These are phyloP conservation scores for Hirtodrosophila trivittata DNA, from an alignment of 2,888 invertebrate species.

Conservation along the genomic window DNA sequence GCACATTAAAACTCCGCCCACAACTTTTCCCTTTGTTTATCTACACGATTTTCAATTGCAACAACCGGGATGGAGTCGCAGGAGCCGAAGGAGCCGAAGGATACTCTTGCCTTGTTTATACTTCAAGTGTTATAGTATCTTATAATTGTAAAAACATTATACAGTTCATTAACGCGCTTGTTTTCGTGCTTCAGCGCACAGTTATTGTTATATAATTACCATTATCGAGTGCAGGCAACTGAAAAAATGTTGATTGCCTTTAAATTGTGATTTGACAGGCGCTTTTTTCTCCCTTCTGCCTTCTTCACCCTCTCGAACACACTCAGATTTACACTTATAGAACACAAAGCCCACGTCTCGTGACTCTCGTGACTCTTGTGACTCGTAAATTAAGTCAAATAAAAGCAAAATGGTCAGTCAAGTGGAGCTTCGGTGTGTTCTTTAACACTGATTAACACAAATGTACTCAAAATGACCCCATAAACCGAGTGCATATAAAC, in stretches of 20 bases:
- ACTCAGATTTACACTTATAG: no score
- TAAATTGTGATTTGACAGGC: constrained; percentile 64
- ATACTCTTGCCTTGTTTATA: background rate
- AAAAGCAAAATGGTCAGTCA: constrained; percentile 48
- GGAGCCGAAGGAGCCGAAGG: no score
- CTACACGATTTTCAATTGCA: background rate
- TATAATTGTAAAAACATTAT: constrained; percentile 60
- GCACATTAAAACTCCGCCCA: constrained; percentile 1
- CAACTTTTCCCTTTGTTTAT: background rate
- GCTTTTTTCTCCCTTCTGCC: background rate
- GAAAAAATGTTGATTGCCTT: constrained; percentile 64
- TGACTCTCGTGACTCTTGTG: constrained; percentile 15
- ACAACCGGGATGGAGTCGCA: no score
- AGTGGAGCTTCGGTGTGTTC: constrained; percentile 23
- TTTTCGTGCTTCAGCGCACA: constrained; percentile 65
- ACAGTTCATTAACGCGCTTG: constrained; percentile 67
- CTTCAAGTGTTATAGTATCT: background rate
- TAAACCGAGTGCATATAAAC: background rate
- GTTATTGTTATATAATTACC: constrained; percentile 71
- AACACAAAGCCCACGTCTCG: constrained; percentile 5
- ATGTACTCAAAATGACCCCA: background rate
- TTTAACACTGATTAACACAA: constrained; percentile 37
- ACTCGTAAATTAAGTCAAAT: constrained; percentile 55
- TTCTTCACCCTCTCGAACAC: background rate
- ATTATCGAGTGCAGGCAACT: constrained; percentile 73